A percentile compares a stretch with the other conserved stretches of the same genome.
phyloP scores from a whole-genome alignment of 2,113 vertebrate genomes.

The Etia nguti region DNA sequence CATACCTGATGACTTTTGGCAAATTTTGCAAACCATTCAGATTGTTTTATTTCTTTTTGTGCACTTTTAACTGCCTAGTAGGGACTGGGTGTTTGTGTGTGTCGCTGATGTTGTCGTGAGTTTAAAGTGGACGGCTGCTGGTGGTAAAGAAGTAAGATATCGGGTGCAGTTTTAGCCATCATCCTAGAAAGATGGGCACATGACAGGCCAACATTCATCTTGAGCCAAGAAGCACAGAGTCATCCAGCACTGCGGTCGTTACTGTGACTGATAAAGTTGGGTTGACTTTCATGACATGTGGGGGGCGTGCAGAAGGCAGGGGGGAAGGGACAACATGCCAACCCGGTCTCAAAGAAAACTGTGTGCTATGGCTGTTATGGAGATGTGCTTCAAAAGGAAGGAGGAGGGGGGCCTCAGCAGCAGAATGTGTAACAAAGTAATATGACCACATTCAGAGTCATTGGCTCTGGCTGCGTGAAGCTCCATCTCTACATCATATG shows the following conservation, averaged over 20 bases:
- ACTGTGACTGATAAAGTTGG: slow-evolving; percentile 5
- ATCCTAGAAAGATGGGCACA: background rate
- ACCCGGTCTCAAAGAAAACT: slow-evolving; percentile 8
- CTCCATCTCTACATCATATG: background rate
- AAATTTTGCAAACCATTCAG: background rate
- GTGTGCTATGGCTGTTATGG: slow-evolving; percentile 8
- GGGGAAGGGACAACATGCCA: background rate
- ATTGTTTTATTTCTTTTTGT: background rate
- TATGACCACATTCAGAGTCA: background rate
- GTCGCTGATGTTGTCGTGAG: background rate
- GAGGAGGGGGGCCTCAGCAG: background rate
- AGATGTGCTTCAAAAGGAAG: slow-evolving; percentile 33
- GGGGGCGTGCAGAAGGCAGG: accelerated
- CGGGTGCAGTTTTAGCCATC: slow-evolving; percentile 3
- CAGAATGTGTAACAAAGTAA: slow-evolving; percentile 39
- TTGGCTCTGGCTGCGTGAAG: background rate
- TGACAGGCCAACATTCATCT: background rate
- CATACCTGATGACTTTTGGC: background rate
- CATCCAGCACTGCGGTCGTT: background rate
- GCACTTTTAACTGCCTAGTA: background rate
- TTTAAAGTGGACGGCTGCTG: background rate
- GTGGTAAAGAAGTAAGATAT: slow-evolving; percentile 38
- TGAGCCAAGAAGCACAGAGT: background rate
- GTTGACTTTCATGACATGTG: background rate
- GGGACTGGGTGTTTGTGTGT: background rate